These are phyloP conservation scores for Ursus arctos DNA, from an alignment of 2,113 vertebrate genomes.

Conservation along the genomic window DNA sequence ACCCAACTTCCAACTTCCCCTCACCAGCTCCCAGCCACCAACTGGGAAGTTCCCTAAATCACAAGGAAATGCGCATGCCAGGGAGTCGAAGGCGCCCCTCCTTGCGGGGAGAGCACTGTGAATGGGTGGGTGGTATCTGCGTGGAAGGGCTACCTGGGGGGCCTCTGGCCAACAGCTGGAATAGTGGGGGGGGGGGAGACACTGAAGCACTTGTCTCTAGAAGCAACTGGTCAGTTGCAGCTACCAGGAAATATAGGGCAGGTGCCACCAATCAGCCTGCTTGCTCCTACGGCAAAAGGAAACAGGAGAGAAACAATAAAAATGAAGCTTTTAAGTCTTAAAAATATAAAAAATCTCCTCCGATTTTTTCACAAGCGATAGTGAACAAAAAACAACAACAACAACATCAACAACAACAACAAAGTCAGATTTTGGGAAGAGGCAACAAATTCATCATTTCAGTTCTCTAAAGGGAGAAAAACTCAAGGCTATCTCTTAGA, in stretches of 20 bases:
- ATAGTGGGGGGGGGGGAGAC: background rate
- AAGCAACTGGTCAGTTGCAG: background rate
- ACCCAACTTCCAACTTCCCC: conserved; percentile 60
- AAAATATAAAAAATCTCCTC: conserved; percentile 29
- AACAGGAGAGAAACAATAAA: background rate
- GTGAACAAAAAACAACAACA: background rate
- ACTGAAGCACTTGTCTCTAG: background rate
- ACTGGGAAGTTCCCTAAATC: conserved; percentile 68
- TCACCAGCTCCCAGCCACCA: conserved; percentile 48
- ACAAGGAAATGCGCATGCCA: background rate
- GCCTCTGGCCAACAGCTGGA: background rate
- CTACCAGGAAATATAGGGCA: background rate
- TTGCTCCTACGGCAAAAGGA: conserved; percentile 15
- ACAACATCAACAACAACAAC: background rate
- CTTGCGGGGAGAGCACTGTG: background rate
- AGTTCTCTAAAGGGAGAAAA: background rate
- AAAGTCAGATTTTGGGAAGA: background rate
- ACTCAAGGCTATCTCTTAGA: conserved; percentile 16
- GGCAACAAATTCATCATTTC: conserved; percentile 47
- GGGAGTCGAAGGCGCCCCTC: background rate
- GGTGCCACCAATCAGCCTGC: background rate
- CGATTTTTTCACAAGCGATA: conserved; percentile 26
- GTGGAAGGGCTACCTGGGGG: background rate
- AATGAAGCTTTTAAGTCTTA: background rate
- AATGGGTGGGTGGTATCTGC: background rate